A percentile compares a stretch with the other conserved stretches of the same genome.
Conservation (phyloP, 2,888 invertebrate species). For the Sinohyriopsis cumingii region DNA sequence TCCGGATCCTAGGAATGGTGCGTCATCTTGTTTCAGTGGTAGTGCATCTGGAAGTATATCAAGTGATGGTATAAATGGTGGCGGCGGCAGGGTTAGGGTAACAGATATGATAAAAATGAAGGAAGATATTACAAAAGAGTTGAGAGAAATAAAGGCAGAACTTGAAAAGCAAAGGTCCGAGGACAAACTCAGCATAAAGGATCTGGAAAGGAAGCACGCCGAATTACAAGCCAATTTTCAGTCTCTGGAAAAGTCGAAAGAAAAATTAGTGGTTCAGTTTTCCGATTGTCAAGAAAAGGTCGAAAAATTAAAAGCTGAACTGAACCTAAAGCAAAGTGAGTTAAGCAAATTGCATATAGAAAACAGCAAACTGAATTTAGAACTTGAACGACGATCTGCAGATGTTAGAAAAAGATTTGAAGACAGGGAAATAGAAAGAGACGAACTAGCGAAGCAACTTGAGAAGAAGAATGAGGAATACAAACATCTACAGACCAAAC, state of each 20-base stretch:
- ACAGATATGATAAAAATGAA: conserved; percentile 32
- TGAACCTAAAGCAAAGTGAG: conserved; percentile 27
- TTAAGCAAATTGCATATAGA: conserved; percentile 25
- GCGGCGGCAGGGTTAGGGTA: neutral
- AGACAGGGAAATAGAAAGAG: conserved; percentile 32
- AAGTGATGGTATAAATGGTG: neutral
- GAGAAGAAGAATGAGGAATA: conserved; percentile 32
- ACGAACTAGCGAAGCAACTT: conserved; percentile 18
- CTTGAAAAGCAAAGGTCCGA: conserved; percentile 33
- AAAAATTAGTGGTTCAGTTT: conserved; percentile 23
- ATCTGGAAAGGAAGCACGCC: conserved; percentile 35
- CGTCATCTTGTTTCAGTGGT: neutral
- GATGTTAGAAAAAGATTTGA: conserved; percentile 23
- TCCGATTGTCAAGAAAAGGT: conserved; percentile 24
- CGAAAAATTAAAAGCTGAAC: conserved; percentile 21
- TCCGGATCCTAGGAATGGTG: conserved; percentile 22
- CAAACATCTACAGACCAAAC: conserved; percentile 25
- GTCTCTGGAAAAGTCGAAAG: conserved; percentile 21
- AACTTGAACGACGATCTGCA: conserved; percentile 24
- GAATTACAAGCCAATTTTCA: conserved; percentile 31
- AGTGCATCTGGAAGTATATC: no score
- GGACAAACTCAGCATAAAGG: conserved; percentile 27
- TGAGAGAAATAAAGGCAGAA: conserved; percentile 29
- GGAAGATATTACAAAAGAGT: conserved; percentile 36
- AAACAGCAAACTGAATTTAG: conserved; percentile 24